Evolutionary conservation across 2,797 vertebrate species (phyloP).

Genomic region (Mergus octosetaceus): DNA sequence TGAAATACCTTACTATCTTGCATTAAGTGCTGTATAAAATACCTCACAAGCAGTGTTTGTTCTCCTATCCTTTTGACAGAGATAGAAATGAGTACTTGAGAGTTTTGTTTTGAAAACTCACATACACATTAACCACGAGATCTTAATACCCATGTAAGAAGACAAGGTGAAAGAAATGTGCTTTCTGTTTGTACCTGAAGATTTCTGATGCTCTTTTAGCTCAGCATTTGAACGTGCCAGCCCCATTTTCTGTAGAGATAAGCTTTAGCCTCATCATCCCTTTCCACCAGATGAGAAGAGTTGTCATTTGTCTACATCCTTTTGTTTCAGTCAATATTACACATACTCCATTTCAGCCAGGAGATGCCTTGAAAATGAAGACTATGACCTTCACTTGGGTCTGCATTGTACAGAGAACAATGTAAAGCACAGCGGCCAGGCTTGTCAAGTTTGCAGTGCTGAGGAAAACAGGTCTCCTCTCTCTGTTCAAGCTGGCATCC

Average conservation of each 20-base stretch:
- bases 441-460: not conserved
- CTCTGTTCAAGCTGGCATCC: not conserved
- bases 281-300: not conserved
- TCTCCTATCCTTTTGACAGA: not conserved
- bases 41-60: not conserved
- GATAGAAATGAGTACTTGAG: not conserved
- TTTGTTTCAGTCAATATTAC: not conserved
- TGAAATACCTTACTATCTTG: not conserved
- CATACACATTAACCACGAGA: not conserved
- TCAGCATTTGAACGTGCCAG: not conserved
- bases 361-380: not conserved
- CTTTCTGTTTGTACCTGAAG: not conserved
- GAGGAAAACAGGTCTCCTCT: not conserved
- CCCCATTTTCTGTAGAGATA: not conserved
- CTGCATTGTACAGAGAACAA: not conserved
- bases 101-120: not conserved
- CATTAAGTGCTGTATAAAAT: not conserved
- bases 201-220: not conserved
- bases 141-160: not conserved
- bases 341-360: not conserved
- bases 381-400: not conserved
- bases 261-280: not conserved
- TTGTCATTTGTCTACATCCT: not conserved
- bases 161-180: not conserved
- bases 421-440: not conserved